Percentiles rank a stretch among this genome's conserved stretches.
Conservation (phyloP, 2,888 invertebrate genomes). For the Platycnemis pennipes region DNA sequence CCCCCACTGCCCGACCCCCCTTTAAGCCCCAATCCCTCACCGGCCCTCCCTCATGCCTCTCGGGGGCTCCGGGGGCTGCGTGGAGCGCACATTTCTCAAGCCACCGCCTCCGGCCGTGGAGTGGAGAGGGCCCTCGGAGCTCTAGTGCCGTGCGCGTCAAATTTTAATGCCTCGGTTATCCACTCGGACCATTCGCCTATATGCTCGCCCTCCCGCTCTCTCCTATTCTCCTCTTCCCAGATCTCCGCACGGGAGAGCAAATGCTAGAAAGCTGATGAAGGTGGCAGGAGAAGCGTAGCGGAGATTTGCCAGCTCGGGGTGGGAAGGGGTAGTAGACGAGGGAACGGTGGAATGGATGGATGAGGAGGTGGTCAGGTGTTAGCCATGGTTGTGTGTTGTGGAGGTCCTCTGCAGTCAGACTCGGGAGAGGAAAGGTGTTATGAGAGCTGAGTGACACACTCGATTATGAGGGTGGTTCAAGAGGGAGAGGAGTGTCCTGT, state of each 20-base stretch:
- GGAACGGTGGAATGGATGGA: not conserved
- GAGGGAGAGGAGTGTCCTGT: not conserved
- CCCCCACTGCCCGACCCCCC: not conserved
- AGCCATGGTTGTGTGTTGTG: not conserved
- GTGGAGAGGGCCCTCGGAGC: not conserved
- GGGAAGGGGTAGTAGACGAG: too few species aligned
- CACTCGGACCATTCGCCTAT: conserved; percentile 28
- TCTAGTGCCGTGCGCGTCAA: conserved; percentile 6
- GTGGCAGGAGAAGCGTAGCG: not conserved
- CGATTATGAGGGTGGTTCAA: not conserved
- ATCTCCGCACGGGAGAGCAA: not conserved
- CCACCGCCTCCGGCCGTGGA: conserved; percentile 5
- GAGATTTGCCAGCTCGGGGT: not conserved
- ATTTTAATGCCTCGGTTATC: conserved; percentile 32
- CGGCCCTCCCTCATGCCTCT: not conserved
- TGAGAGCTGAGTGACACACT: not conserved
- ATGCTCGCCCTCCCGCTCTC: not conserved
- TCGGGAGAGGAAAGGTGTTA: not conserved
- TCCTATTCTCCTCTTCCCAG: not conserved
- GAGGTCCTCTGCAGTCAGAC: not conserved
- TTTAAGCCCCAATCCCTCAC: not conserved
- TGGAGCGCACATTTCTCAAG: conserved; percentile 4
- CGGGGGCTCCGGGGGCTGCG: not conserved
- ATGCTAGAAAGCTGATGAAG: not conserved
- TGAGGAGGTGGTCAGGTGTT: not conserved